Conservation (phyloP, 2,888 invertebrate species). For the Cephonodes hylas region DNA sequence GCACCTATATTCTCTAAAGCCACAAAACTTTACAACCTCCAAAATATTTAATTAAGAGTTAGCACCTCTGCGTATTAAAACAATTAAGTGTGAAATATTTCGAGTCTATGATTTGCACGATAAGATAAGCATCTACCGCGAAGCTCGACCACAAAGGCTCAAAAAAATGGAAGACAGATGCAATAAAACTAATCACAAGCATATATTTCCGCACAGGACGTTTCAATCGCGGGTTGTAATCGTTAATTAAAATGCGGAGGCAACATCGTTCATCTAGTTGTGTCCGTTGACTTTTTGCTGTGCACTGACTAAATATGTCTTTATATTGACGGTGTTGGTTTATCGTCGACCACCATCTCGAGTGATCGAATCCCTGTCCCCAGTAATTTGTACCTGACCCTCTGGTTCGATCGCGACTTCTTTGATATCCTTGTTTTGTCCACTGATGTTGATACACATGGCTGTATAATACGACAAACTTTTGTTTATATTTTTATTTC, state of each 20-base stretch:
- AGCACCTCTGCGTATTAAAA: neutral
- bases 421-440: conserved; percentile 31
- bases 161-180: conserved; percentile 8
- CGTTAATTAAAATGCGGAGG: conserved; percentile 71
- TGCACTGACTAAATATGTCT: conserved; percentile 76
- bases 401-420: conserved; percentile 51
- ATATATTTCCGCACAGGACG: conserved; percentile 53
- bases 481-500: neutral
- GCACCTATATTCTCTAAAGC: neutral
- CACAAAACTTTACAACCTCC: neutral
- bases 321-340: conserved; percentile 66
- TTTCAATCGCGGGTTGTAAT: conserved; percentile 59
- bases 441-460: conserved; percentile 2
- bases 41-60: neutral
- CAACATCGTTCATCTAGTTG: conserved; percentile 73
- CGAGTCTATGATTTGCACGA: neutral
- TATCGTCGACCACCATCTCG: conserved; percentile 71
- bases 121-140: neutral
- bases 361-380: conserved; percentile 61
- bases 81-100: conserved; percentile 1
- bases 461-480: neutral
- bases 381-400: conserved; percentile 75
- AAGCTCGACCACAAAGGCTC: conserved; percentile 18
- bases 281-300: conserved; percentile 65
- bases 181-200: conserved; percentile 43